Percentiles rank a stretch among this genome's conserved stretches.
These are phyloP conservation scores for Cathartes aura DNA, from an alignment of 2,113 vertebrate genomes.

Conservation along the genomic window DNA sequence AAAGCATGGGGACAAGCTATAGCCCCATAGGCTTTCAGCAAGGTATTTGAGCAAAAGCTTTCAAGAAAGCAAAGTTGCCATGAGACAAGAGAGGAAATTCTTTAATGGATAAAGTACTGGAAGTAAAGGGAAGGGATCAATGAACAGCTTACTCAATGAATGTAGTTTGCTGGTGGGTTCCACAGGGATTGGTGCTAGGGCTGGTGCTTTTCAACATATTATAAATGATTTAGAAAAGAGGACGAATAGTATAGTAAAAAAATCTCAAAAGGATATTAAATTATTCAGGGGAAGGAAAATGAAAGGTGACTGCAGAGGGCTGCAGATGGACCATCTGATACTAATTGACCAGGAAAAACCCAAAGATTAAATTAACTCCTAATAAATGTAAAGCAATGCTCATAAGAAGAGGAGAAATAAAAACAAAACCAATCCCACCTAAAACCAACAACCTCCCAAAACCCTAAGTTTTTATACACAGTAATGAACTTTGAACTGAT, in stretches of 20 bases:
- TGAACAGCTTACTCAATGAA: not conserved
- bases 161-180: not conserved
- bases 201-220: not conserved
- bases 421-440: not conserved
- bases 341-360: not conserved
- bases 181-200: not conserved
- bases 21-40: not conserved
- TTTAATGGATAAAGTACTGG: not conserved
- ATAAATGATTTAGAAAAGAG: slow-evolving; percentile 10
- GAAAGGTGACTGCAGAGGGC: not conserved
- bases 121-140: not conserved
- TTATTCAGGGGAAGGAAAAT: not conserved
- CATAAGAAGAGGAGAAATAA: not conserved
- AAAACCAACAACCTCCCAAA: not conserved
- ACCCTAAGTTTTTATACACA: not conserved
- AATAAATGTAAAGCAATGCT: not conserved
- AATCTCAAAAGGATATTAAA: not conserved
- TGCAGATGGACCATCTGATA: not conserved
- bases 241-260: not conserved
- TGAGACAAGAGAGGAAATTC: not conserved
- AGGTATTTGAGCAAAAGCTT: not conserved
- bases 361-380: not conserved
- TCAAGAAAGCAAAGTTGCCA: not conserved
- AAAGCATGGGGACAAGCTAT: not conserved
- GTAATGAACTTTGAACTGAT: not conserved